Evolutionary conservation across 92 coral and sea anemone genomes (phyloP), one percentile per base, ranked within the genome.

Genomic region (Scolanthus callimorphus): DNA sequence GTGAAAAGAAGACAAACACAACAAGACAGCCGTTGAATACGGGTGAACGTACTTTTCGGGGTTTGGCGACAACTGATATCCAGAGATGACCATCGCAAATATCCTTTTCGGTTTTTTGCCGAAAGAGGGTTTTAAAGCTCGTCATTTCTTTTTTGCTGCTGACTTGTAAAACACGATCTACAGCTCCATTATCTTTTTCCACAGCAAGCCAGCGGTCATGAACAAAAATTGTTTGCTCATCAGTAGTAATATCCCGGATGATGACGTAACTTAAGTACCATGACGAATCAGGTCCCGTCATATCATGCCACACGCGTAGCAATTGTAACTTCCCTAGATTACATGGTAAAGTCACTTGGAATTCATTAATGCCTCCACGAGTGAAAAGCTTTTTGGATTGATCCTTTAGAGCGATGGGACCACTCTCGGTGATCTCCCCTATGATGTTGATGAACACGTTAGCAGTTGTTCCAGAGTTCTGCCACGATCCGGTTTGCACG

Each of bases 11-110:
- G 38, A 1, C 78, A 86, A 41, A 86, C 39, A 55, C 89, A 82
- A 31, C 95, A 86, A 0, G 89, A 57, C 4, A 57, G 73, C 57
- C 97, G 58, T 37, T 89, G 97, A 29, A 84, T 82, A 24, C 97
- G 87, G 0, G 97, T 89, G 54, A 89, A 89, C 4, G 34, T 70
- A 55, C 91, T 89, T 27, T 63, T 75, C 0, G 91, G 83, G 97
- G 91, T 55, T 78, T 84, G 4, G 46, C 80, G 12, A 84, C 52
- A 0, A 84, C 80, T 11, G 97, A 89, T 25, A 89, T 41, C 97
- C 97, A 89, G 19, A 84, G 47, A 31, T 84, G 91, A 13, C 86
- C 86, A 68, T 84, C 91, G 50, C 58, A 73, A 13, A 84, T 51
- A 39, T 79, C 86, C 44, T 73, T 70, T 0, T 83, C 43, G 0